Percentiles rank a stretch among this genome's conserved stretches.
These are phyloP conservation scores for Geopemphigus sp. DNA, from an alignment of 1,140 invertebrate genomes.

Conservation along the genomic window DNA sequence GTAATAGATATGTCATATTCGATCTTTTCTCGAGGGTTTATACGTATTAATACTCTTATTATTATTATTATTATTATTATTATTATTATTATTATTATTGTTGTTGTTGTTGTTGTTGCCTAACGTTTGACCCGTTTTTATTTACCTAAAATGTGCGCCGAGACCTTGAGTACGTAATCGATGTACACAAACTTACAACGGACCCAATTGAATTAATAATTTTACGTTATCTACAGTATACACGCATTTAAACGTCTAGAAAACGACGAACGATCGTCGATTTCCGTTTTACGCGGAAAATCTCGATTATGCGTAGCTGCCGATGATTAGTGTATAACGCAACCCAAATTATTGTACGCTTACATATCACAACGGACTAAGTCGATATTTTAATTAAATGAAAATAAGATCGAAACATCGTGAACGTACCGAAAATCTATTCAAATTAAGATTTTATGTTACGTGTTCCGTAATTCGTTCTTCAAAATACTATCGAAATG, in stretches of 20 bases:
- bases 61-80: too few relatives aligned
- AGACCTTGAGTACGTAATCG: neutral
- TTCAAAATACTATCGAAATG: too few relatives aligned
- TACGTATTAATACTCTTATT: too few relatives aligned
- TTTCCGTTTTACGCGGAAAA: neutral
- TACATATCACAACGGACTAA: too few relatives aligned
- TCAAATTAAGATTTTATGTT: too few relatives aligned
- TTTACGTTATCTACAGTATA: neutral
- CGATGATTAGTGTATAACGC: neutral
- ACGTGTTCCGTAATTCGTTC: too few relatives aligned
- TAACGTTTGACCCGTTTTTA: slow-evolving; percentile 34
- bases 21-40: slow-evolving; percentile 38
- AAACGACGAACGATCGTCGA: neutral
- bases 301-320: neutral
- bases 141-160: neutral
- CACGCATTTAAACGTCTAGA: neutral
- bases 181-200: neutral
- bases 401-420: too few relatives aligned
- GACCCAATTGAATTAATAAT: neutral
- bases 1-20: slow-evolving; percentile 19
- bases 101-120: slow-evolving; percentile 12
- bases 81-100: slow-evolving; percentile 23
- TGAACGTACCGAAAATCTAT: too few relatives aligned
- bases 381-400: too few relatives aligned
- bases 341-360: neutral